Evolutionary conservation across 2,797 vertebrate genomes (phyloP).

Genomic region (Pseudochromis fuscus): DNA sequence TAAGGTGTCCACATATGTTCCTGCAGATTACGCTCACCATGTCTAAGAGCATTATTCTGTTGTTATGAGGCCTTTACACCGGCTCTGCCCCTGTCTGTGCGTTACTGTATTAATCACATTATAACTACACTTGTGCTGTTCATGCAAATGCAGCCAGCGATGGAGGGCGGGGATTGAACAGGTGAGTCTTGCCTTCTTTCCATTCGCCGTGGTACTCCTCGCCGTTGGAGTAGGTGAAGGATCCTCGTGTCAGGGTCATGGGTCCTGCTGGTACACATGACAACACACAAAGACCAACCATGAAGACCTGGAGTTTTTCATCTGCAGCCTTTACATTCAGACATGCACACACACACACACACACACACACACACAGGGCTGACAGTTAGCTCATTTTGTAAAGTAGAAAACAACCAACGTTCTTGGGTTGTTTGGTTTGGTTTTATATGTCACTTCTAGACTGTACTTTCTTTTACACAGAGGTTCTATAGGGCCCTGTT

Average conservation of each 20-base stretch:
- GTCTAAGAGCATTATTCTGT: slow-evolving; percentile 20
- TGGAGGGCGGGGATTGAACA: slow-evolving; percentile 28
- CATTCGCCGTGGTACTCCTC: slow-evolving; percentile 97
- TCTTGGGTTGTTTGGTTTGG: no score
- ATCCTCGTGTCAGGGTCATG: slow-evolving; percentile 97
- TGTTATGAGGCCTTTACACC: slow-evolving; percentile 1
- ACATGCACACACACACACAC: slow-evolving; percentile 1
- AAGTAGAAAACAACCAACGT: no score
- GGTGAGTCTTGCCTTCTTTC: slow-evolving; percentile 89
- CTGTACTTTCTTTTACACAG: no score
- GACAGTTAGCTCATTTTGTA: no score
- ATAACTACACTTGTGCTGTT: background rate
- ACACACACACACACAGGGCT: background rate
- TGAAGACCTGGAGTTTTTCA: background rate
- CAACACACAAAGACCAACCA: slow-evolving; percentile 31
- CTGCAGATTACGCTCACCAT: slow-evolving; percentile 3
- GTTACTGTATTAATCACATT: slow-evolving; percentile 24
- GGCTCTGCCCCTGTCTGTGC: slow-evolving; percentile 1
- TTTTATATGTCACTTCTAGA: no score
- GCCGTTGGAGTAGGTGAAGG: slow-evolving; percentile 94
- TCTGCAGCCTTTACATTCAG: slow-evolving; percentile 1
- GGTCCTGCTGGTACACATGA: slow-evolving; percentile 57
- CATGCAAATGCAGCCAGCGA: slow-evolving; percentile 25
- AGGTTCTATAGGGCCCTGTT: no score
- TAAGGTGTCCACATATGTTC: slow-evolving; percentile 3